A percentile compares a stretch with the other conserved stretches of the same genome.
phyloP scores from a whole-genome alignment of 2,888 invertebrate species.

The Neelides folsomi region DNA sequence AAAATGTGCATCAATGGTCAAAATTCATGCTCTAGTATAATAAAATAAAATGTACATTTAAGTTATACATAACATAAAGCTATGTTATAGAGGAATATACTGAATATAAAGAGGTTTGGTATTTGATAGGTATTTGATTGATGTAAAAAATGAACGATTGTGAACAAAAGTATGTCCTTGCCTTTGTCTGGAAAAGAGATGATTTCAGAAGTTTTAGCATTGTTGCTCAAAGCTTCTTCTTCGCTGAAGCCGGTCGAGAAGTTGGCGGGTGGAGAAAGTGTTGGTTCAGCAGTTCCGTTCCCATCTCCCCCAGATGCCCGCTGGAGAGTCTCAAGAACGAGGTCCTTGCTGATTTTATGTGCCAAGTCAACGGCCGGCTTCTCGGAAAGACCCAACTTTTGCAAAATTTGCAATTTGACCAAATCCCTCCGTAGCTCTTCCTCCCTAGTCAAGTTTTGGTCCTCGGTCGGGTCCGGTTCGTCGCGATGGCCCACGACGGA shows the following conservation, averaged over 20 bases:
- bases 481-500: too few relatives aligned
- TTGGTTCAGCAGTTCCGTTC: neutral
- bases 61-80: too few relatives aligned
- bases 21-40: too few relatives aligned
- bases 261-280: neutral
- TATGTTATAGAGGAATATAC: too few relatives aligned
- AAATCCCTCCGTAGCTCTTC: conserved; percentile 27
- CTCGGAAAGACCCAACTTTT: conserved; percentile 27
- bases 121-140: too few relatives aligned
- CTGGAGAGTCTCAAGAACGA: conserved; percentile 31
- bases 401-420: conserved; percentile 32
- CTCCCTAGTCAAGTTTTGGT: conserved; percentile 8
- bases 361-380: conserved; percentile 30
- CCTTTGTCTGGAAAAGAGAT: conserved; percentile 33
- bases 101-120: too few relatives aligned
- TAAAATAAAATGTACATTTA: too few relatives aligned
- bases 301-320: conserved; percentile 16
- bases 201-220: conserved; percentile 33
- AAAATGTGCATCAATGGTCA: too few relatives aligned
- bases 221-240: neutral
- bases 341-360: conserved; percentile 31
- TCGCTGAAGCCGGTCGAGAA: neutral
- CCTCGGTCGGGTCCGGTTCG: too few relatives aligned
- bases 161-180: conserved; percentile 12
- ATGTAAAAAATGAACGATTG: too few relatives aligned